phyloP scores from a whole-genome alignment of 2,888 invertebrate genomes.

The Cryptocephalus moraei region DNA sequence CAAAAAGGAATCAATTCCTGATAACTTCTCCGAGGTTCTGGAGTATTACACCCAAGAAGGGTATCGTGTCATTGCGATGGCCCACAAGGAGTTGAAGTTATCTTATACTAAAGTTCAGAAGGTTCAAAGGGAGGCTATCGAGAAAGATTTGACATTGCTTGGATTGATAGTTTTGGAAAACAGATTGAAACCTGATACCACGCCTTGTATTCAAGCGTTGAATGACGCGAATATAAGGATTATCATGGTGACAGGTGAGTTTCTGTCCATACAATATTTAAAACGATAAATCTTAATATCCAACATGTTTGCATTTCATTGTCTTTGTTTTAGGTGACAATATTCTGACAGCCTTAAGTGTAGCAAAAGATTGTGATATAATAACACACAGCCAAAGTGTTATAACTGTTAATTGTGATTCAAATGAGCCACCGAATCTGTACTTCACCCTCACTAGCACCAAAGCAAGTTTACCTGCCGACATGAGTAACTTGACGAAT shows the following conservation, averaged over 20 bases:
- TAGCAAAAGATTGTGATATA: constrained; percentile 85
- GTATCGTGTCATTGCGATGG: constrained; percentile 85
- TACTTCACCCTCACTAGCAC: constrained; percentile 43
- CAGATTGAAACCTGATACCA: constrained; percentile 80
- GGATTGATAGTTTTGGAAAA: constrained; percentile 94
- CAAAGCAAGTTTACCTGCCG: constrained; percentile 21
- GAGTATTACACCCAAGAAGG: constrained; percentile 86
- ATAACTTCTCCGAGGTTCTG: constrained; percentile 65
- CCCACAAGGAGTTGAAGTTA: constrained; percentile 60
- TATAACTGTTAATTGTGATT: constrained; percentile 33
- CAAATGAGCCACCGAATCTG: constrained; percentile 38
- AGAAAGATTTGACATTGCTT: constrained; percentile 69
- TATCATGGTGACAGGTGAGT: constrained; percentile 90
- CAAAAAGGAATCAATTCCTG: constrained; percentile 65
- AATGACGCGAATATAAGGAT: constrained; percentile 79
- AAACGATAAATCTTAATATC: neutral
- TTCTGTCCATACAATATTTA: neutral
- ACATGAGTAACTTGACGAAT: constrained; percentile 39
- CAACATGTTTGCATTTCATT: neutral
- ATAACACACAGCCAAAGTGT: constrained; percentile 48
- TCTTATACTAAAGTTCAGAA: constrained; percentile 65
- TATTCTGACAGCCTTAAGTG: constrained; percentile 85
- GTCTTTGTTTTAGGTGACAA: constrained; percentile 53
- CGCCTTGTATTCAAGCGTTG: constrained; percentile 67
- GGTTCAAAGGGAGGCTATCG: constrained; percentile 67